Conservation (phyloP, 2,888 invertebrate genomes). For the Lingula anatina region DNA sequence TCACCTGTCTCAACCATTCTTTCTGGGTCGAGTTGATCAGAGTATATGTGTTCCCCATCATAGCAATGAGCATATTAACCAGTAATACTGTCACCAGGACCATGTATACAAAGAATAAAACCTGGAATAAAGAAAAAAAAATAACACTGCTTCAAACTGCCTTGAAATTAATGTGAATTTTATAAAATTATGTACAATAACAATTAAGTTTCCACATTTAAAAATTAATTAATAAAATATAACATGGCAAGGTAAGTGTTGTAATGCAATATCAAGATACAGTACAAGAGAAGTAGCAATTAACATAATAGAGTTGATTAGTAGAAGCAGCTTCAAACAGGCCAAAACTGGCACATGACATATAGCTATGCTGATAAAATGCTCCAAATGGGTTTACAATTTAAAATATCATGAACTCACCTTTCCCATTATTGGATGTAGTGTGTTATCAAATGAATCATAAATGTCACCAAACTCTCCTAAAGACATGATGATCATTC, state of each 20-base stretch:
- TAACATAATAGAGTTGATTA: constrained; percentile 1
- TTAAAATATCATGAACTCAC: constrained; percentile 55
- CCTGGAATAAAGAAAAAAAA: constrained; percentile 28
- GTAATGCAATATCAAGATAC: too few relatives aligned
- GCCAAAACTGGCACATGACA: too few relatives aligned
- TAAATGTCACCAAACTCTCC: constrained; percentile 96
- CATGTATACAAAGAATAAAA: constrained; percentile 93
- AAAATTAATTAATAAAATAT: too few relatives aligned
- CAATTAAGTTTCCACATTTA: neutral
- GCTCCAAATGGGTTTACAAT: too few relatives aligned
- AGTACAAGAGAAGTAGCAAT: too few relatives aligned
- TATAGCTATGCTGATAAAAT: too few relatives aligned
- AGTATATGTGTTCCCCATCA: constrained; percentile 99
- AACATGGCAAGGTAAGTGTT: too few relatives aligned
- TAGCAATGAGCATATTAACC: constrained; percentile 97
- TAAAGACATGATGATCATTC: constrained; percentile 97
- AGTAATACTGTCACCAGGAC: constrained; percentile 89
- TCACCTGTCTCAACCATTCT: constrained; percentile 90
- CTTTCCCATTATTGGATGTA: constrained; percentile 74
- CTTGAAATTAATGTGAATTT: neutral
- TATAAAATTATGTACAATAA: neutral
- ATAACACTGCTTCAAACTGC: neutral
- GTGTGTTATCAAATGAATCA: constrained; percentile 80
- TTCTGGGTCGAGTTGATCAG: constrained; percentile 89
- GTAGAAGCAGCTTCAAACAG: neutral